phyloP scores from a whole-genome alignment of 2,888 invertebrate species.

The Amphipyra tragopoginis region DNA sequence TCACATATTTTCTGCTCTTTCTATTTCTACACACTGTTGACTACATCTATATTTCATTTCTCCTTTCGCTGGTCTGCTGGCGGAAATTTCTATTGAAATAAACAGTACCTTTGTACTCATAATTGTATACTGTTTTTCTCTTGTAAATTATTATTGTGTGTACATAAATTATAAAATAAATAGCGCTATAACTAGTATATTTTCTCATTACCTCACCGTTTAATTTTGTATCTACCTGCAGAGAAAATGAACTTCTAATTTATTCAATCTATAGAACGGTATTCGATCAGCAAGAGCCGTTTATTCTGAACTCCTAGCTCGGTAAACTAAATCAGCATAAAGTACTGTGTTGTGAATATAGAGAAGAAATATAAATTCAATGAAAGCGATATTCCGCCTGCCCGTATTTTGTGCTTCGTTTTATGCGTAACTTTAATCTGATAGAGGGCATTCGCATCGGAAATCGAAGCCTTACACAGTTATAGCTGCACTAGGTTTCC shows the following conservation, averaged over 20 bases:
- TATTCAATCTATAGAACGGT: background rate
- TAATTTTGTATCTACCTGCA: no score
- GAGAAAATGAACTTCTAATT: background rate
- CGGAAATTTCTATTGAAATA: no score
- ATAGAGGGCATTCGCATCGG: slow-evolving; percentile 2
- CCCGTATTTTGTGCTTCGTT: slow-evolving; percentile 5
- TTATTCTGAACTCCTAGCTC: slow-evolving; percentile 11
- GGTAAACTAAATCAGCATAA: slow-evolving; percentile 27
- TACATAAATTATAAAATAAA: no score
- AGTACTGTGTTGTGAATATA: slow-evolving; percentile 9
- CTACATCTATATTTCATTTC: no score
- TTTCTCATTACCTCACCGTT: no score
- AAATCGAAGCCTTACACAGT: background rate
- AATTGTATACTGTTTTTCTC: no score
- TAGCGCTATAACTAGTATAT: no score
- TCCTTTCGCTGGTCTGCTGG: no score
- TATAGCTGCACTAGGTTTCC: background rate
- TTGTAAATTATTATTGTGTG: no score
- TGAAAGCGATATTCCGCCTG: slow-evolving; percentile 16
- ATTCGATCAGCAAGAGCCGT: background rate
- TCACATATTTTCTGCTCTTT: no score
- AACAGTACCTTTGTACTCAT: no score
- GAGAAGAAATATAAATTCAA: slow-evolving; percentile 27
- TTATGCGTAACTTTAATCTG: slow-evolving; percentile 13
- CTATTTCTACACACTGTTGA: no score